Evolutionary conservation across 2,113 vertebrate genomes (phyloP).

Genomic region (Catharus minimus): DNA sequence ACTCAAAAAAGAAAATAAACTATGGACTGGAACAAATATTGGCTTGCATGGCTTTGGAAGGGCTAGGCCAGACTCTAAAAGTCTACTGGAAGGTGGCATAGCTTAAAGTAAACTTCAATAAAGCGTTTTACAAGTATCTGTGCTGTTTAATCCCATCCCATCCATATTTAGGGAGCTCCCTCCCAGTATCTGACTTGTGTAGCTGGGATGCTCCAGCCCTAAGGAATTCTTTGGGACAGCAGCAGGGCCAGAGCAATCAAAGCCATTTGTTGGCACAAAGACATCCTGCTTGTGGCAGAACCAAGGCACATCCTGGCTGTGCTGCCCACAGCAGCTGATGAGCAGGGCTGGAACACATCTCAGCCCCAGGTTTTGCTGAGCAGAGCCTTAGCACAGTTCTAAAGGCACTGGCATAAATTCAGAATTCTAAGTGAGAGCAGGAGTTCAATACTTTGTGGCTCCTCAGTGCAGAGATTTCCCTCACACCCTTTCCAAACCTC

Average conservation of each 20-base stretch:
- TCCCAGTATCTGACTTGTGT: not conserved
- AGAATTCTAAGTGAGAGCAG: accelerated
- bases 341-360: not conserved
- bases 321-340: not conserved
- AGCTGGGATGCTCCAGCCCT: not conserved
- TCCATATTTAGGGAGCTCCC: not conserved
- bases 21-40: not conserved
- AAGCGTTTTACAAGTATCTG: not conserved
- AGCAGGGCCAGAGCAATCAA: not conserved
- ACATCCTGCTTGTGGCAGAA: not conserved
- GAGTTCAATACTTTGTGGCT: not conserved
- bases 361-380: not conserved
- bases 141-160: not conserved
- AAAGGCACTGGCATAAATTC: not conserved
- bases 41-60: not conserved
- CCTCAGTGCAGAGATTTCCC: not conserved
- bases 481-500: not conserved
- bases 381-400: not conserved
- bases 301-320: not conserved
- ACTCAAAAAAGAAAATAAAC: not conserved
- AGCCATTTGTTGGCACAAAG: too few relatives aligned
- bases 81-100: not conserved
- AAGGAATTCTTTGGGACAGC: not conserved
- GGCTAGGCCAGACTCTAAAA: not conserved
- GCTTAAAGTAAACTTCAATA: not conserved